These are phyloP conservation scores for Andrena fulva DNA, from an alignment of 2,888 invertebrate species.

Conservation along the genomic window DNA sequence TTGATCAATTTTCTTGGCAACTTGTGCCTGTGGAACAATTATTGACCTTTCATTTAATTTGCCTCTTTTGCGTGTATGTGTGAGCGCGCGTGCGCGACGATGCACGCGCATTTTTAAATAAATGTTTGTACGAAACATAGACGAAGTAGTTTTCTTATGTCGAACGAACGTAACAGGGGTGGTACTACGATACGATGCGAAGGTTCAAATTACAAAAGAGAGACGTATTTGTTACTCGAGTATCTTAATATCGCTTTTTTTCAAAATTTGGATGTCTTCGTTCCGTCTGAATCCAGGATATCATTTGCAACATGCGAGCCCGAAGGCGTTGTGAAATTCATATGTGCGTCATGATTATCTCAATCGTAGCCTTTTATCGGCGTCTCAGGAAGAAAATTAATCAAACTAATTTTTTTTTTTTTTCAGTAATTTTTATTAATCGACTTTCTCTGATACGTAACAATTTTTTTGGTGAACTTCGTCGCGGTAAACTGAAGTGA, in stretches of 20 bases:
- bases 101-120: constrained; percentile 65
- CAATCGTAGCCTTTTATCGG: constrained; percentile 7
- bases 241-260: neutral
- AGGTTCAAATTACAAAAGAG: constrained; percentile 59
- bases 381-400: constrained; percentile 1
- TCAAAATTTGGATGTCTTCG: constrained; percentile 27
- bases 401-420: constrained; percentile 27
- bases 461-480: constrained; percentile 29
- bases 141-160: constrained; percentile 60
- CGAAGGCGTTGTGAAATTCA: constrained; percentile 24
- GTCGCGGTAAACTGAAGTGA: neutral
- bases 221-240: neutral
- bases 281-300: constrained; percentile 52
- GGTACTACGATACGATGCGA: constrained; percentile 82
- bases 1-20: constrained; percentile 80
- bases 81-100: constrained; percentile 69
- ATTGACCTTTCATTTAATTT: constrained; percentile 77
- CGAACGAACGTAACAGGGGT: constrained; percentile 73
- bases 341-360: constrained; percentile 28
- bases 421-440: constrained; percentile 14
- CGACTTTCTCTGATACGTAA: constrained; percentile 15
- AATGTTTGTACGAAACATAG: constrained; percentile 78
- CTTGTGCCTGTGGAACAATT: constrained; percentile 85
- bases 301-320: constrained; percentile 14
- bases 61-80: constrained; percentile 69